Evolutionary conservation across 1,140 invertebrate genomes (phyloP).

Genomic region (Parapsyche elsis): DNA sequence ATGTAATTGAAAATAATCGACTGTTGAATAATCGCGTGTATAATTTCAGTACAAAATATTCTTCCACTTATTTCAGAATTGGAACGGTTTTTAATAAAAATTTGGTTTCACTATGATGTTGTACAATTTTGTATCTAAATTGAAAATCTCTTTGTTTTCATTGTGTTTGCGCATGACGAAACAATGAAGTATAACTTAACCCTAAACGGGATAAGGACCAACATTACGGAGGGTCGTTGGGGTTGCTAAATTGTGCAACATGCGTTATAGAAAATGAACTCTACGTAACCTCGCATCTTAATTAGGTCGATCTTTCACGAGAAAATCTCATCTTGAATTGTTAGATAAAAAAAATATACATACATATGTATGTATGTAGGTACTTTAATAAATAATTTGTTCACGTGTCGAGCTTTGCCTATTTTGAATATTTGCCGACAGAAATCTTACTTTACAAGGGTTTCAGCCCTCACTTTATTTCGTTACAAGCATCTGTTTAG

Average conservation of each 20-base stretch:
- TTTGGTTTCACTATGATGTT: too few species aligned
- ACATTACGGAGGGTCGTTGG: not conserved
- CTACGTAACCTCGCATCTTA: not conserved
- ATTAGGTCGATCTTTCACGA: not conserved
- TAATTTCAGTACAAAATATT: too few species aligned
- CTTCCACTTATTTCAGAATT: too few species aligned
- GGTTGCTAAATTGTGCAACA: not conserved
- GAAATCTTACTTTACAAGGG: slow-evolving; percentile 21
- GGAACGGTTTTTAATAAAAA: too few species aligned
- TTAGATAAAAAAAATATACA: too few species aligned
- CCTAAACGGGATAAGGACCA: slow-evolving; percentile 8
- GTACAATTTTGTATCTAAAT: too few species aligned
- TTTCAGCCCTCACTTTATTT: slow-evolving; percentile 14
- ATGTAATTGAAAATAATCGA: too few species aligned
- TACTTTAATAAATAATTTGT: too few species aligned
- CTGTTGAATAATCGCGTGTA: too few species aligned
- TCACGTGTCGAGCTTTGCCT: not conserved
- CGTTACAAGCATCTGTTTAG: slow-evolving; percentile 38
- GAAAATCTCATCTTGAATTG: not conserved
- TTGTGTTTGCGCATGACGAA: not conserved
- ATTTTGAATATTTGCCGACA: slow-evolving; percentile 22
- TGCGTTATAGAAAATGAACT: not conserved
- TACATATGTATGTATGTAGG: too few species aligned
- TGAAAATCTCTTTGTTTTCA: too few species aligned
- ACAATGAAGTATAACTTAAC: slow-evolving; percentile 8